phyloP scores from a whole-genome alignment of 2,888 invertebrate genomes.

The Polymixis flavicincta region DNA sequence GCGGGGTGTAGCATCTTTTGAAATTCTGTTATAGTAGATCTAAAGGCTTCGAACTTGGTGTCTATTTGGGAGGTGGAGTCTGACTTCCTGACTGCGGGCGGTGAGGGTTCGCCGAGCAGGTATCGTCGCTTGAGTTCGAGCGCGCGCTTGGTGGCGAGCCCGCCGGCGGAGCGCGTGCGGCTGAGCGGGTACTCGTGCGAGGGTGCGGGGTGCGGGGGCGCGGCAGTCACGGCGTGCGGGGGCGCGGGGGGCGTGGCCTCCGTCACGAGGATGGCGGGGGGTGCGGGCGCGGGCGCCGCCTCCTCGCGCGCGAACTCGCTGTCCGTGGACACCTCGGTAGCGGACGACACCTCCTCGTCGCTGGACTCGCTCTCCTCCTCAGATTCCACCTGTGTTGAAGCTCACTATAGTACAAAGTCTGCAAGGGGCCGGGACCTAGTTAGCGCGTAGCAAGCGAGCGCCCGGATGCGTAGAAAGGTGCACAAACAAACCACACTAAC shows the following conservation, averaged over 20 bases:
- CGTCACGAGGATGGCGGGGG: conserved; percentile 94
- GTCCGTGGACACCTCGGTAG: conserved; percentile 97
- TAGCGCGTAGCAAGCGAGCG: conserved; percentile 51
- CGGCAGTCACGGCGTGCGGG: conserved; percentile 92
- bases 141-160: conserved; percentile 96
- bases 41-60: conserved; percentile 95
- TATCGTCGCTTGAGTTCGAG: conserved; percentile 96
- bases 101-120: conserved; percentile 93
- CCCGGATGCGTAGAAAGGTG: conserved; percentile 63
- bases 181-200: conserved; percentile 94
- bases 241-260: conserved; percentile 95
- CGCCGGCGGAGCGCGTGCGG: conserved; percentile 96
- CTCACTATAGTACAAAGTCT: conserved; percentile 55
- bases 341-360: conserved; percentile 95
- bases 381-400: conserved; percentile 84
- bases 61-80: conserved; percentile 96
- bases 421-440: conserved; percentile 26
- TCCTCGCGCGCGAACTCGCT: conserved; percentile 97
- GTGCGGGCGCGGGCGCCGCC: conserved; percentile 92
- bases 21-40: conserved; percentile 96
- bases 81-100: conserved; percentile 94
- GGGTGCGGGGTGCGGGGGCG: conserved; percentile 87
- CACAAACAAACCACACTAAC: conserved; percentile 81
- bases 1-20: conserved; percentile 96
- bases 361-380: conserved; percentile 92